A percentile compares a stretch with the other conserved stretches of the same genome.
Evolutionary conservation across 2,797 vertebrate genomes (phyloP).

Genomic region (Psittacula derbiana): DNA sequence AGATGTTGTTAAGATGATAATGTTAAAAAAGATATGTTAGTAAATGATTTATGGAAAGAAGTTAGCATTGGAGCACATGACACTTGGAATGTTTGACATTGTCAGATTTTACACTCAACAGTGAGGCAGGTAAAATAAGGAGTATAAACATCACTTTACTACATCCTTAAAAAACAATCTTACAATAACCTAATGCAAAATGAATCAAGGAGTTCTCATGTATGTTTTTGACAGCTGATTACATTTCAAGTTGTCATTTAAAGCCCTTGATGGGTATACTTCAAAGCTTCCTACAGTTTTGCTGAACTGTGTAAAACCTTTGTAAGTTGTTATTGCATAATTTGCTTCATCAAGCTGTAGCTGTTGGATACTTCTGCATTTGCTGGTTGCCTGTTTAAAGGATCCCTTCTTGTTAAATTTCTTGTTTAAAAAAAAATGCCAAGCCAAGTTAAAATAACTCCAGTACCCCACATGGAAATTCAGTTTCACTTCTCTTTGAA

Average conservation of each 20-base stretch:
- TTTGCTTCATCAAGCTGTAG: neutral
- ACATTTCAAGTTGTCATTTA: neutral
- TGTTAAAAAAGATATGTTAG: neutral
- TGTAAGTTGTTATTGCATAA: neutral
- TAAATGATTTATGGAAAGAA: neutral
- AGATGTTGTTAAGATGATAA: neutral
- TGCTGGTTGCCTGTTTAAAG: neutral
- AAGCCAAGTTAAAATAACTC: neutral
- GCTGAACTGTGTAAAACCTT: slow-evolving; percentile 25
- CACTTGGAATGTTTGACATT: neutral
- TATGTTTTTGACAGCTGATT: neutral
- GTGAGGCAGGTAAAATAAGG: neutral
- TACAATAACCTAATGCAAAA: neutral
- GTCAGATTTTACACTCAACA: neutral
- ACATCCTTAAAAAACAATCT: neutral
- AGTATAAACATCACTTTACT: neutral
- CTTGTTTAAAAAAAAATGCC: neutral
- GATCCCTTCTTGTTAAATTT: neutral
- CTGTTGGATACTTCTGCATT: neutral
- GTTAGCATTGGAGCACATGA: neutral
- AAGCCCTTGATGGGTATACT: neutral
- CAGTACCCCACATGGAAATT: rapidly evolving
- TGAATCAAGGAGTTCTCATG: neutral
- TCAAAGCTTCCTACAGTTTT: slow-evolving; percentile 25
- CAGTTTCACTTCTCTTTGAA: neutral